Base-by-base conservation (phyloP, 2,113 vertebrate genomes). In the Erinaceus europaeus region DNA sequence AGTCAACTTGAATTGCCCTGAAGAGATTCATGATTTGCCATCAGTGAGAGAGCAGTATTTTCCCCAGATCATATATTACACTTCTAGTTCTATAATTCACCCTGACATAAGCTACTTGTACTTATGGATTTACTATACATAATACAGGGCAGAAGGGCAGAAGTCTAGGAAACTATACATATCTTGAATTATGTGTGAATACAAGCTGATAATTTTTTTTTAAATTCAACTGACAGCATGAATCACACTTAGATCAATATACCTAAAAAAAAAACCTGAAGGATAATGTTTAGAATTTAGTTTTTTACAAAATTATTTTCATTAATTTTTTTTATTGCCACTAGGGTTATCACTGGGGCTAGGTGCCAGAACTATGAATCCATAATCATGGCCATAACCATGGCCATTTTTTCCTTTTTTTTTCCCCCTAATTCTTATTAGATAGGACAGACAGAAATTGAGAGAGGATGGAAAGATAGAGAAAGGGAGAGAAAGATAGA, bases 61-160 rank as follows among this genome's bases (percentile, higher is more conserved):
- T 74, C n/a, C 34, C 36, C 77, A 88, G 75, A 67, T 86, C 86
- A 84, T 86, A 84, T 25, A 77, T 95, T 93, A 93, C 61, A 80
- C 20, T 91, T 84, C 53, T 90, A 94, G 88, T 88, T 93, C 79
- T 88, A 90, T 94, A 94, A 95, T 91, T 90, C 77, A 94, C 59
- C 38, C 57, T 79, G 42, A 8, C 86, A 93, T 91, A 92, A 95
- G 69, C 36, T 65, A 65, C 34, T 53, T 92, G 92, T 88, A 84
- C 78, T 94, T 94, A 82, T 21, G 48, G 72, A 65, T 89, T 93
- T 94, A 80, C 82, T 85, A n/a, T 34, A 80, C 12, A 81, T 95
- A 91, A 95, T 83, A 38, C 73, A 86, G 86, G 67, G 61, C 69
- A 90, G 92, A 93, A 91, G 73, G 82, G 86, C 64, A 91, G 90